Conservation (phyloP, 2,113 vertebrate species). For the Sinocyclocheilus grahami region DNA sequence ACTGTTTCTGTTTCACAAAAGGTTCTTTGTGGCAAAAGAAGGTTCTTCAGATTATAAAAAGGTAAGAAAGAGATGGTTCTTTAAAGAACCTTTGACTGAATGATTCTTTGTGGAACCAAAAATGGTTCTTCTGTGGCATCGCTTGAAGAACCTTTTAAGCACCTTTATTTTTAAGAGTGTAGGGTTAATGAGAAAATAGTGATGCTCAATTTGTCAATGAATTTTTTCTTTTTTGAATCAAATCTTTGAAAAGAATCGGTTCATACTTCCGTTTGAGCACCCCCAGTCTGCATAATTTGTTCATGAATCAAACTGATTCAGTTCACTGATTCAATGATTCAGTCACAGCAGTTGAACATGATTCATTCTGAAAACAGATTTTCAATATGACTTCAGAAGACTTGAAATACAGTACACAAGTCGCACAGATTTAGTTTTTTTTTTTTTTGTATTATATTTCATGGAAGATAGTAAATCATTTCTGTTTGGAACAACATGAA, state of each 20-base stretch:
- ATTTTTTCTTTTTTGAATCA: not conserved
- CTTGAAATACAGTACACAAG: too few species aligned
- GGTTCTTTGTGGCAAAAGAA: too few species aligned
- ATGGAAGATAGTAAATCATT: not conserved
- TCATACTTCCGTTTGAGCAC: not conserved
- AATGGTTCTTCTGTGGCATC: too few species aligned
- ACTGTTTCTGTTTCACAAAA: too few species aligned
- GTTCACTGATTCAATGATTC: not conserved
- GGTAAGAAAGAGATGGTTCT: too few species aligned
- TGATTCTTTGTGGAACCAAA: too few species aligned
- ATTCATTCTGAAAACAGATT: too few species aligned
- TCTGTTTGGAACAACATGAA: not conserved
- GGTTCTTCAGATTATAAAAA: too few species aligned
- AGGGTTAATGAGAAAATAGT: not conserved
- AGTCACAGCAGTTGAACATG: not conserved
- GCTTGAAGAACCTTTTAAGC: too few species aligned
- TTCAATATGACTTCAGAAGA: not conserved
- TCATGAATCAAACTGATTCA: not conserved
- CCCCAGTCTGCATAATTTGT: not conserved
- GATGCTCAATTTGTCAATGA: not conserved
- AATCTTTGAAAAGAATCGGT: not conserved
- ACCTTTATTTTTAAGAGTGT: too few species aligned
- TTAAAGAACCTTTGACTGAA: too few species aligned
- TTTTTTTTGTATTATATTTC: not conserved
- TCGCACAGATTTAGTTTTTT: not conserved